phyloP scores from a whole-genome alignment of 2,113 vertebrate genomes.

The Orycteropus afer region DNA sequence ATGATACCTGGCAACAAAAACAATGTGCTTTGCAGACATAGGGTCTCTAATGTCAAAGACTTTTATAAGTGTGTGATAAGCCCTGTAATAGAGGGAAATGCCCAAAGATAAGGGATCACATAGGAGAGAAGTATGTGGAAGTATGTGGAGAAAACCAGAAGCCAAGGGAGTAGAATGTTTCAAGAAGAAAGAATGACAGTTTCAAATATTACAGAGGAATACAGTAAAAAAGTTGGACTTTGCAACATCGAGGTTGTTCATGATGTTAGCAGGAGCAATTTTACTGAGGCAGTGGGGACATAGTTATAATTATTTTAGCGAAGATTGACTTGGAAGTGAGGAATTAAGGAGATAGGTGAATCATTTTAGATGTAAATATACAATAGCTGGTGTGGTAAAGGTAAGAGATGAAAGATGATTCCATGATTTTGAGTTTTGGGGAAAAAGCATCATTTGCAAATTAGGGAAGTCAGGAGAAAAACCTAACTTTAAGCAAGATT shows the following conservation, averaged over 20 bases:
- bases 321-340: not conserved
- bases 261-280: not conserved
- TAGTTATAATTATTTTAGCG: not conserved
- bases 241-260: not conserved
- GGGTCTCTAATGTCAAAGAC: not conserved
- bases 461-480: not conserved
- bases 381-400: not conserved
- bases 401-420: not conserved
- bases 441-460: not conserved
- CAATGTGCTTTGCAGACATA: not conserved
- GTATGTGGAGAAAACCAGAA: not conserved
- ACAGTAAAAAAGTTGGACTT: not conserved
- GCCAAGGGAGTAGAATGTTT: not conserved
- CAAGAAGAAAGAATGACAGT: not conserved
- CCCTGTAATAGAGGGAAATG: not conserved
- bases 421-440: not conserved
- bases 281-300: not conserved
- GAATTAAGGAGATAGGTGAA: not conserved
- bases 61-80: not conserved
- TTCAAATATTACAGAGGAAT: not conserved
- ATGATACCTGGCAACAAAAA: not conserved
- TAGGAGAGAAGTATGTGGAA: not conserved
- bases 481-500: not conserved
- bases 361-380: not conserved
- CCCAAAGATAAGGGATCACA: not conserved